Conservation (phyloP, 2,888 invertebrate genomes). For the Stenodera caucasica region DNA sequence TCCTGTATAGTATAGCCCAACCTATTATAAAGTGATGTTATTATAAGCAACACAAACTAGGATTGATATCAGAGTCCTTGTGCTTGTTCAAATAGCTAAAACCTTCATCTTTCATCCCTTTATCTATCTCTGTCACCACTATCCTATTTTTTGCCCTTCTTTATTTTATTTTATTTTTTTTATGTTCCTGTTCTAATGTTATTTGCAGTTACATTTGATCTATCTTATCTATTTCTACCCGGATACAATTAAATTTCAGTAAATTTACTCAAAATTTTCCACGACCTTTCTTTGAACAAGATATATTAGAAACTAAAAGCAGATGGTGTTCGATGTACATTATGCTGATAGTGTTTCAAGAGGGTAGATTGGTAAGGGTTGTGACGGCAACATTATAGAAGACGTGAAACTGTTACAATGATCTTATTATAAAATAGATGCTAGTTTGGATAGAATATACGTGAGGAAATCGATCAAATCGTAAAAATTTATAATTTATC, state of each 20-base stretch:
- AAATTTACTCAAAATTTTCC: not conserved
- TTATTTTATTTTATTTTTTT: not conserved
- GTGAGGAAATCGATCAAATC: constrained; percentile 7
- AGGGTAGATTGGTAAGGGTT: not conserved
- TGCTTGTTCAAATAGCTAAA: not conserved
- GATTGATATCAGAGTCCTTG: constrained; percentile 1
- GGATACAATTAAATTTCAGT: constrained; percentile 1
- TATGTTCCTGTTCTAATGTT: not conserved
- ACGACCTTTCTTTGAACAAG: not conserved
- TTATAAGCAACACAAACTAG: constrained; percentile 8
- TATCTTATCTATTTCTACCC: not conserved
- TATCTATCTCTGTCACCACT: not conserved
- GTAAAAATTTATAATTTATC: not conserved
- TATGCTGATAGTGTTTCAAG: not conserved
- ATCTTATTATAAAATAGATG: not conserved
- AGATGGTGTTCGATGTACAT: not conserved
- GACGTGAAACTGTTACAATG: not conserved
- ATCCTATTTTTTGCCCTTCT: not conserved
- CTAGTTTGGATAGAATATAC: not conserved
- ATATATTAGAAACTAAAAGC: constrained; percentile 2
- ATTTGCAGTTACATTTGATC: constrained; percentile 6
- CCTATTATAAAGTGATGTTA: constrained; percentile 6
- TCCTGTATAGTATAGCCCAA: constrained; percentile 3
- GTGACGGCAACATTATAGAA: not conserved
- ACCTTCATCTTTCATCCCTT: not conserved